Percentiles rank a stretch among this genome's conserved stretches.
Conservation (phyloP, 2,797 vertebrate genomes). For the Vespertilio murinus region DNA sequence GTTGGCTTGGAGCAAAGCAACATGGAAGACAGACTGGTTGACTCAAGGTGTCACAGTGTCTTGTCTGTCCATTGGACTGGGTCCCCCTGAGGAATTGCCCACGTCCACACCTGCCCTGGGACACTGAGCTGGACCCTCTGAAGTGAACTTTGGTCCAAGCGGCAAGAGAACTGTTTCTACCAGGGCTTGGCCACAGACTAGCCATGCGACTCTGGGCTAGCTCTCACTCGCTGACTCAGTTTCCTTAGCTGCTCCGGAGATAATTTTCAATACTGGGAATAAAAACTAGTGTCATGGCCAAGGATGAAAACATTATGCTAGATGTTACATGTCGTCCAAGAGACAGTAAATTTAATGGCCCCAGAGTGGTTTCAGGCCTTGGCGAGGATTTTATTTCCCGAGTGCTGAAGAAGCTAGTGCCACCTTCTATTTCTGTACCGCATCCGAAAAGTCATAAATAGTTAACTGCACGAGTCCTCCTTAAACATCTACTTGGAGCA, state of each 20-base stretch:
- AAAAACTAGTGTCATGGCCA: background rate
- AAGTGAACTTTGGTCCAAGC: background rate
- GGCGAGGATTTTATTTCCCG: background rate
- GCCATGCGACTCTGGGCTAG: background rate
- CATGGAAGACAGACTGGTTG: background rate
- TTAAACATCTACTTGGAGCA: slow-evolving; percentile 53
- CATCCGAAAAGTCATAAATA: slow-evolving; percentile 69
- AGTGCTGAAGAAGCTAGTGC: slow-evolving; percentile 19
- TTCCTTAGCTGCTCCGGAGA: background rate
- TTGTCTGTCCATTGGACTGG: background rate
- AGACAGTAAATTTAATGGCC: slow-evolving; percentile 61
- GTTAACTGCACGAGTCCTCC: slow-evolving; percentile 63
- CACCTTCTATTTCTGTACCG: slow-evolving; percentile 60
- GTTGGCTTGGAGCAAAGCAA: background rate
- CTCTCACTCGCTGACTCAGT: slow-evolving; percentile 21
- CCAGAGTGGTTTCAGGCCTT: slow-evolving; percentile 54
- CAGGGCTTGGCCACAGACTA: background rate
- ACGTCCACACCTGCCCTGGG: background rate
- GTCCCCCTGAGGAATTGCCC: background rate
- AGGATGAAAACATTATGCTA: slow-evolving; percentile 10
- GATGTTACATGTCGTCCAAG: slow-evolving; percentile 22
- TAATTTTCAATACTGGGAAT: slow-evolving; percentile 14
- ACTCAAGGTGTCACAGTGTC: background rate
- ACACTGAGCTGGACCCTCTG: background rate
- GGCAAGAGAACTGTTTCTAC: background rate